Base-by-base conservation (phyloP, 2,113 vertebrate genomes). In the Typhlomys cinereus region DNA sequence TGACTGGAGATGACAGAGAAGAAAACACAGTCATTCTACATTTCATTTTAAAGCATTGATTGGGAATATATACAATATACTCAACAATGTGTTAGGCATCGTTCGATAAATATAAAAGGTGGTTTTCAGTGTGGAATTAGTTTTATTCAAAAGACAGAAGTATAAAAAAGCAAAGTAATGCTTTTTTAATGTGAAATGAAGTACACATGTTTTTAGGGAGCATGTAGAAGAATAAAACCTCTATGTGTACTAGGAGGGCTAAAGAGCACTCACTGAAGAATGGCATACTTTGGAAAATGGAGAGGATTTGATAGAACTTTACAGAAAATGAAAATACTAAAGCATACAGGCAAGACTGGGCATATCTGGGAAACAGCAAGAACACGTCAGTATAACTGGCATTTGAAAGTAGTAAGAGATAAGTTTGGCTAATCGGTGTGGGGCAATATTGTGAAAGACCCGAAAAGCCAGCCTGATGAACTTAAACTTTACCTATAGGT, bases 1-100 rank as follows among this genome's bases (percentile, higher is more conserved):
- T 99, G 96, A 98, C 99, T 99, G 98, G 79, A 93, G 39, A 62
- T 21, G 39, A 62, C 18, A 85, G 46, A 79, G n/a, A 75, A 90
- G 48, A 81, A 80, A 83, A 92, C 12, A 95, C 54, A 92, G 71
- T 95, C 62, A 93, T 21, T 74, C 73, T 29, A 14, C 14, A 73
- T 66, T 82, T 91, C 59, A 41, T 34, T 66, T 79, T 48, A 88
- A 93, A 62, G 36, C 64, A 46, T 61, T 91, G 66, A 59, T 10
- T 8, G 81, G 18, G 67, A 54, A 18, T 36, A 41, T 70, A 46
- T 66, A 52, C 34, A 34, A 71, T 48, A 62, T 34, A 62, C 14
- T 59, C 23, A 50, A 14, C 36, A 79, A 54, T 1, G 15, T 70
- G 23, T 15, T 66, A 44, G 69, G 59, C 31, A 81, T 88, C 88